Evolutionary conservation across 2,113 vertebrate genomes (phyloP).

Genomic region (Catharus fuscescens): DNA sequence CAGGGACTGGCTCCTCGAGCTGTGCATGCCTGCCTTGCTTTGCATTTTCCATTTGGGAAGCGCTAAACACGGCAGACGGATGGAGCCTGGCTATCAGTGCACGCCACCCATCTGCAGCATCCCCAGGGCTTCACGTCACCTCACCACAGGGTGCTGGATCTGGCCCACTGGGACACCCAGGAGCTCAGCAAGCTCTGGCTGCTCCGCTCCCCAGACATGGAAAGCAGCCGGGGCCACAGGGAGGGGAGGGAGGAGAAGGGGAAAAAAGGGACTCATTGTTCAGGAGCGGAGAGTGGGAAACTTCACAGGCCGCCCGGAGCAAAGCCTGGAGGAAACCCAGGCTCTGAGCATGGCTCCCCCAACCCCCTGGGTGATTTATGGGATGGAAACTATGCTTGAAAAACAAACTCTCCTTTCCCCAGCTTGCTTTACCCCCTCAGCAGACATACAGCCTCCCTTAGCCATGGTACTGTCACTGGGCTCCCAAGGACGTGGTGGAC

Average conservation of each 20-base stretch:
- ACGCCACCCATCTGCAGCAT: neutral
- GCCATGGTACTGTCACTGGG: neutral
- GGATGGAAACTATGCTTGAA: constrained; percentile 42
- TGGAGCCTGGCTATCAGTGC: neutral
- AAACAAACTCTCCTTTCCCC: constrained; percentile 40
- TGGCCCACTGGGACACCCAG: neutral
- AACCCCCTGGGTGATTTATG: constrained; percentile 31
- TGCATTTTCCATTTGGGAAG: neutral
- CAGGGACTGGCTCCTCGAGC: neutral
- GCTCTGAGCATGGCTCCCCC: neutral
- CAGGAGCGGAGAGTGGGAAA: constrained; percentile 24
- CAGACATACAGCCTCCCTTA: neutral
- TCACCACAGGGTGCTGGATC: neutral
- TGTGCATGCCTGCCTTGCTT: fast-evolving
- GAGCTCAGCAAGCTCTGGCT: constrained; percentile 17
- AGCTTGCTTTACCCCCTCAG: neutral
- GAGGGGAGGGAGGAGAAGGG: constrained; percentile 35
- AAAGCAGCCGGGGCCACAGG: neutral
- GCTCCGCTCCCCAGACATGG: neutral
- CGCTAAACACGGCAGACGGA: neutral
- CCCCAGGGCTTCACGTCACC: neutral
- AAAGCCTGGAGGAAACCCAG: constrained; percentile 55
- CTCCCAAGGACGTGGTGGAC: fast-evolving
- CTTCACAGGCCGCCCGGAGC: neutral
- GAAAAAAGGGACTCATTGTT: constrained; percentile 66